Conservation (phyloP, 1,140 invertebrate species). For the Cotesia typhae region DNA sequence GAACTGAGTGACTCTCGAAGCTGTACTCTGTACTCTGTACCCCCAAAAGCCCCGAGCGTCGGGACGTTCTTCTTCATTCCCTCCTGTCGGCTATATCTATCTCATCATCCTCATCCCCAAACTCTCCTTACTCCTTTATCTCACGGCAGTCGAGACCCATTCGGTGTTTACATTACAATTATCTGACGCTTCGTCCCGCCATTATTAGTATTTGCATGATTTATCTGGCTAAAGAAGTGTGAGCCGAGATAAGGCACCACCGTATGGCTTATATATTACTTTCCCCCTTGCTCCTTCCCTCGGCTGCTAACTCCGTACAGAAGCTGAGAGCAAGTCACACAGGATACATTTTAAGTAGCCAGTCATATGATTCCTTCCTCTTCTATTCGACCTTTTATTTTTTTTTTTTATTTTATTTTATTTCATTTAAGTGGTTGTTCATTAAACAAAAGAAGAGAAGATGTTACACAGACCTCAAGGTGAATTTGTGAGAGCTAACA, state of each 20-base stretch:
- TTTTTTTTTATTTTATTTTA: too few species aligned
- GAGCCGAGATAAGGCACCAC: constrained; percentile 16
- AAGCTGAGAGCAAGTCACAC: too few species aligned
- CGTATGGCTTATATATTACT: too few species aligned
- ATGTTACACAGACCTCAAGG: too few species aligned
- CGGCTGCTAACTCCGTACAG: too few species aligned
- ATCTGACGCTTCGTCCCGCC: constrained; percentile 50
- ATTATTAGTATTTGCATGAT: constrained; percentile 59
- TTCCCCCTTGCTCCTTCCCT: too few species aligned
- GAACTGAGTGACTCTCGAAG: constrained; percentile 39
- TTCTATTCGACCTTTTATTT: too few species aligned
- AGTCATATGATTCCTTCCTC: too few species aligned
- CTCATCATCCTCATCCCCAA: constrained; percentile 13
- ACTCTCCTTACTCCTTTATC: constrained; percentile 18
- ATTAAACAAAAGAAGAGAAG: too few species aligned
- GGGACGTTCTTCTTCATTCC: neutral
- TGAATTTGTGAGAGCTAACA: too few species aligned
- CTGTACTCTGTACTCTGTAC: neutral
- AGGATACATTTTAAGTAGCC: too few species aligned
- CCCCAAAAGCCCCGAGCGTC: constrained; percentile 27
- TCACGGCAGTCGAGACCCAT: constrained; percentile 32
- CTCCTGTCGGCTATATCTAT: neutral
- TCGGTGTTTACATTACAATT: constrained; percentile 59
- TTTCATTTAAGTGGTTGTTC: too few species aligned
- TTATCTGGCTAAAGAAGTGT: constrained; percentile 44